Evolutionary conservation across 1,140 invertebrate species (phyloP), one percentile per base, ranked within the genome.

Genomic region (Papilio aristodemus): DNA sequence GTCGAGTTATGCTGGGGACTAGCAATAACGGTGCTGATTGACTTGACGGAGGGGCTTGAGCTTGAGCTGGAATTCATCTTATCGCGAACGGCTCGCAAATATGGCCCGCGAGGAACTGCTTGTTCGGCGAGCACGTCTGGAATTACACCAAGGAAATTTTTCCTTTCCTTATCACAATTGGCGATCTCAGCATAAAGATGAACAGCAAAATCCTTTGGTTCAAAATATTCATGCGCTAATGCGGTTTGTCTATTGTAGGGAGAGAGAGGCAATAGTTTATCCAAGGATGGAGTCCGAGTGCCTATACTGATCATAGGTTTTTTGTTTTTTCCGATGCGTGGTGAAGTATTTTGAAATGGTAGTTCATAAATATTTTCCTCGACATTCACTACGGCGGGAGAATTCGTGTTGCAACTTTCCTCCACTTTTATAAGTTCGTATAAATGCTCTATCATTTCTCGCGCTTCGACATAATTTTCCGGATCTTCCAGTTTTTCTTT

Each of bases 381-480:
- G 7, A 91, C 90, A 22, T 91, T 90, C 9, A 71, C 38, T 13
- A 74, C 6, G 14, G 68, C 72, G 7, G 79, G 73, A 7, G 66
- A 72, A 72, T 94, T 94, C 36, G 93, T 93, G 74, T 94, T 95
- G 73, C 94, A 94, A 41, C 92, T 95, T 71, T 95, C 95, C 78
- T 95, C 94, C 0, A 95, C 93, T 77, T 96, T 95, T 57, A 96
- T 96, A 25, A 95, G 91, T 82, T 96, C 95, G 75, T 96, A 96
- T 2, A 96, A 85, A 71, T 95, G 94, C 77, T 96, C 95, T 62
- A 96, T 96, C 92, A 95, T 95, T 85, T 95, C 95, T 22, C 94
- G 92, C 1, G 95, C 95, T 77, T 96, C 94, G 46, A 94, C 93
- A 73, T 95, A 95, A 67, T 95, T 94, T 50, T 95, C 93, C 0